Evolutionary conservation across 2,888 invertebrate genomes (phyloP).

Genomic region (Campaea margaritaria): DNA sequence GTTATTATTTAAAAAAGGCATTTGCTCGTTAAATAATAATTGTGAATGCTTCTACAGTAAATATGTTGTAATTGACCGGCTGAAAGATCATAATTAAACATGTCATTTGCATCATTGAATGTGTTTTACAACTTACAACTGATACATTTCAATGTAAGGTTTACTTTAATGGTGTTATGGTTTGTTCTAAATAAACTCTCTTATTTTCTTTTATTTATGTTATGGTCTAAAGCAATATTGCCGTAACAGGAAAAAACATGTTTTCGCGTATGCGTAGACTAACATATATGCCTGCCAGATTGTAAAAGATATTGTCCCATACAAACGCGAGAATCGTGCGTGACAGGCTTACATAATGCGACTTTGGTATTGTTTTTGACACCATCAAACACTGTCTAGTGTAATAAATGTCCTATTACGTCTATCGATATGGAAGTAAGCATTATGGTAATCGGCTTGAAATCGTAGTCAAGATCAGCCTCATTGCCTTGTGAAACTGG

Average conservation of each 20-base stretch:
- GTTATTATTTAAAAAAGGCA: no score
- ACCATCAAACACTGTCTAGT: slow-evolving; percentile 6
- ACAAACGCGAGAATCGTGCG: slow-evolving; percentile 14
- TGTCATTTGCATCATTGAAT: no score
- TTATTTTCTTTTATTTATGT: slow-evolving; percentile 7
- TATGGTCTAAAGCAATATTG: slow-evolving; percentile 5
- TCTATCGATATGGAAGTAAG: slow-evolving; percentile 3
- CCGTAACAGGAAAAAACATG: slow-evolving; percentile 37
- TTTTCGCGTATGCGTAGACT: slow-evolving; percentile 25
- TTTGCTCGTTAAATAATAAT: no score
- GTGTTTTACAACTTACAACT: no score
- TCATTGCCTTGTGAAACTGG: no score
- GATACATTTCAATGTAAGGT: no score
- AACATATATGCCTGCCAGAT: slow-evolving; percentile 19
- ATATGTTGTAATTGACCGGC: no score
- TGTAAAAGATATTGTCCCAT: slow-evolving; percentile 25
- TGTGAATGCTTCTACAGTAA: no score
- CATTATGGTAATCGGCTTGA: slow-evolving; percentile 1
- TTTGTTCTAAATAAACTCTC: neutral
- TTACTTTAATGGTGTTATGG: neutral
- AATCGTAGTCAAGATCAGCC: neutral
- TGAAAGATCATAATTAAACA: no score
- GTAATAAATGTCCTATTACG: slow-evolving; percentile 7
- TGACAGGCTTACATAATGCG: slow-evolving; percentile 21
- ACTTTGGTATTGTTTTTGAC: slow-evolving; percentile 12